Evolutionary conservation across 2,113 vertebrate genomes (phyloP).

Genomic region (Saccopteryx bilineata): DNA sequence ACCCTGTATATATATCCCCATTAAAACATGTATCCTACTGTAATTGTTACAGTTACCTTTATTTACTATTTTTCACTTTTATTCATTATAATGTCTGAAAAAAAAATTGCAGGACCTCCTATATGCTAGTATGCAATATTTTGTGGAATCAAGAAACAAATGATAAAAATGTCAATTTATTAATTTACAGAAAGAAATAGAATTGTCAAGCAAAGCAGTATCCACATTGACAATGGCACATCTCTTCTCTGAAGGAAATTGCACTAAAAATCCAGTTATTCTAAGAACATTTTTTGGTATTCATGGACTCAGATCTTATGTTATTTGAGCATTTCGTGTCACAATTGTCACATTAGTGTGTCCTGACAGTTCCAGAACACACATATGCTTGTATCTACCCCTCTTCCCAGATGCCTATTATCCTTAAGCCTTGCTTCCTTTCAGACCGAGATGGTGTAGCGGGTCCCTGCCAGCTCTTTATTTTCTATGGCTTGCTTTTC

Average conservation of each 20-base stretch:
- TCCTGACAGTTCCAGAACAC: not conserved
- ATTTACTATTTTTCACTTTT: not conserved
- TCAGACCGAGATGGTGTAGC: not conserved
- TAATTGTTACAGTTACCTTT: not conserved
- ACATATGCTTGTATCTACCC: not conserved
- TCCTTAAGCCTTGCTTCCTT: not conserved
- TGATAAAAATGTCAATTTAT: not conserved
- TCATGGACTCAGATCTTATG: not conserved
- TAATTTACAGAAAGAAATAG: not conserved
- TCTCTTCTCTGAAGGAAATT: not conserved
- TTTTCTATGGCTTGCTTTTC: not conserved
- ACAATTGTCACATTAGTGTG: not conserved
- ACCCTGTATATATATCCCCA: too few relatives aligned
- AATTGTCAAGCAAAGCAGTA: not conserved
- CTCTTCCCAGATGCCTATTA: not conserved
- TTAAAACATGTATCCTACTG: too few relatives aligned
- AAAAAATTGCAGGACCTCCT: not conserved
- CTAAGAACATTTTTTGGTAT: not conserved
- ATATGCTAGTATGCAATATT: not conserved
- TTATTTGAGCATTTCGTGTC: not conserved
- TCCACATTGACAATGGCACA: not conserved
- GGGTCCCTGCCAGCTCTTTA: not conserved
- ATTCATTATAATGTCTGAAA: not conserved
- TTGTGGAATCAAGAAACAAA: not conserved
- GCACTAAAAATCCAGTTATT: not conserved